Conservation (phyloP, 2,888 invertebrate genomes). For the Lydus trimaculatus region DNA sequence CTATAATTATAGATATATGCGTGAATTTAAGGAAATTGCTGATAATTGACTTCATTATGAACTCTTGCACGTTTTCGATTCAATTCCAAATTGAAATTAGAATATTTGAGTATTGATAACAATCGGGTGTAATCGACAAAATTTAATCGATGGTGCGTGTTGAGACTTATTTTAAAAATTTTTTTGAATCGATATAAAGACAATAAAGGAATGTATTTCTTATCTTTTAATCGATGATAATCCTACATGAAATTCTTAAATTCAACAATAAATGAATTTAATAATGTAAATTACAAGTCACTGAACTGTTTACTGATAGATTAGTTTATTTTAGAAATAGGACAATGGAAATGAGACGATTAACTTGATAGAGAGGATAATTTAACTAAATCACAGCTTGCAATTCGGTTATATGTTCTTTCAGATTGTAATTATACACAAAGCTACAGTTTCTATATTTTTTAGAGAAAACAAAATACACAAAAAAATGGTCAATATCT, state of each 20-base stretch:
- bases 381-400: background rate
- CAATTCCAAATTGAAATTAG: background rate
- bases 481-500: too few relatives aligned
- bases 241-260: background rate
- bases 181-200: background rate
- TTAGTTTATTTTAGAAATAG: background rate
- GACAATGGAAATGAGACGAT: constrained; percentile 3
- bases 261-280: background rate
- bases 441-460: too few relatives aligned
- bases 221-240: background rate
- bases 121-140: background rate
- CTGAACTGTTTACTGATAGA: background rate
- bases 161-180: background rate
- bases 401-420: background rate
- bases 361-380: background rate
- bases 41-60: background rate
- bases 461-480: too few relatives aligned
- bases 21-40: constrained; percentile 8
- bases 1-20: constrained; percentile 20
- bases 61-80: background rate
- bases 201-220: background rate
- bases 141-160: constrained; percentile 1
- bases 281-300: background rate
- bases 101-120: background rate
- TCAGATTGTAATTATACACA: too few relatives aligned